Percentiles rank a stretch among this genome's conserved stretches.
Evolutionary conservation across 2,113 vertebrate genomes (phyloP).

Genomic region (Tachuris rubrigastra): DNA sequence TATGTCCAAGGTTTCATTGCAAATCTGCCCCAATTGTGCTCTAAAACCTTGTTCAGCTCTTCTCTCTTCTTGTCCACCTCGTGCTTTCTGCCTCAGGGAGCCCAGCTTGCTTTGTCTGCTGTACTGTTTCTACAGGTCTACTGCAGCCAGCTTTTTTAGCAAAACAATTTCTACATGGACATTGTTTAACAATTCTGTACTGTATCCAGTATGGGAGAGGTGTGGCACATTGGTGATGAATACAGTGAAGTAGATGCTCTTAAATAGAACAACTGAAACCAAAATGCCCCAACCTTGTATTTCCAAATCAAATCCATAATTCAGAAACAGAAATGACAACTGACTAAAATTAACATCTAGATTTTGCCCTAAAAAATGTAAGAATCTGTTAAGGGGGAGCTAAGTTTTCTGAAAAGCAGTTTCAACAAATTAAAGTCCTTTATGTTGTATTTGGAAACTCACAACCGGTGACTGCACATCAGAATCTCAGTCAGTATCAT

Average conservation of each 20-base stretch:
- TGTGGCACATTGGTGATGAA: background rate
- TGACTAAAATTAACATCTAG: fast-evolving
- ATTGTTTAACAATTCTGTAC: background rate
- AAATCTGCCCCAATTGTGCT: background rate
- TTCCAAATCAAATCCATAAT: background rate
- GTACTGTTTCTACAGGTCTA: background rate
- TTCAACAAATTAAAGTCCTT: background rate
- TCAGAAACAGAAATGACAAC: background rate
- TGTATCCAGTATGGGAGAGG: background rate
- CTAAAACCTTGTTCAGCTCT: background rate
- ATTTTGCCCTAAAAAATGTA: background rate
- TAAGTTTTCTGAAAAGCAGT: background rate
- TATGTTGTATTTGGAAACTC: background rate
- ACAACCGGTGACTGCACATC: background rate
- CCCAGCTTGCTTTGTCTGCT: background rate
- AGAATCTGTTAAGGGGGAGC: background rate
- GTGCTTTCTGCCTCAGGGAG: background rate
- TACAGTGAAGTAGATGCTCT: background rate
- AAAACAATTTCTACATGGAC: background rate
- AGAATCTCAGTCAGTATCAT: background rate
- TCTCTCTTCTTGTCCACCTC: background rate
- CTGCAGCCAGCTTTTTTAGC: background rate
- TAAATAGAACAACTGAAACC: background rate
- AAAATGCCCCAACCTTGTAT: background rate
- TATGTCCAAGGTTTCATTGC: background rate